phyloP scores from a whole-genome alignment of 2,888 invertebrate species.

The Apotomis betuletana region DNA sequence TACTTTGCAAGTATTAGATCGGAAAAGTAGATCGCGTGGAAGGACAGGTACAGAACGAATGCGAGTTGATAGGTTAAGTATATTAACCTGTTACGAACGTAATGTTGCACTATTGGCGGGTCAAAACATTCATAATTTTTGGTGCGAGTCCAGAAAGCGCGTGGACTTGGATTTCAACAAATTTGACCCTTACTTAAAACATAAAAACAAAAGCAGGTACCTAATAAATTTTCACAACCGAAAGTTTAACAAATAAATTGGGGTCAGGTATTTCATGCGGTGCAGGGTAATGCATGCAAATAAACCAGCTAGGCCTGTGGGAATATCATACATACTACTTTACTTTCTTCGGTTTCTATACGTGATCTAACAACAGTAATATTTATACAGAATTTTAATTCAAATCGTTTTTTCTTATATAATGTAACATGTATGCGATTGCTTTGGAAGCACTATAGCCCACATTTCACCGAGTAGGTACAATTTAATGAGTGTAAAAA shows the following conservation, averaged over 20 bases:
- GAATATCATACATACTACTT: background rate
- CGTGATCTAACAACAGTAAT: no score
- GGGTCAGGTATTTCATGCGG: conserved; percentile 6
- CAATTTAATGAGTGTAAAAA: background rate
- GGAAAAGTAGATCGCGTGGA: background rate
- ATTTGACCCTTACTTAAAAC: no score
- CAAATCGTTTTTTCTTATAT: no score
- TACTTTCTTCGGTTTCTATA: background rate
- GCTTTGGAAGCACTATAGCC: background rate
- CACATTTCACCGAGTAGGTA: conserved; percentile 26
- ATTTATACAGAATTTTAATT: no score
- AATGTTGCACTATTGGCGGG: no score
- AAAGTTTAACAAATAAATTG: background rate
- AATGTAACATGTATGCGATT: no score
- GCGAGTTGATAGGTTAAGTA: background rate
- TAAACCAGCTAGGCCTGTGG: background rate
- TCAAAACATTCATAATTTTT: no score
- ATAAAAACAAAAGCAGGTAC: no score
- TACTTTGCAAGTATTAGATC: background rate
- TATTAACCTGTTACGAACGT: no score
- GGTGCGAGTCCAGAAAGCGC: no score
- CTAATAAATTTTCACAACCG: no score
- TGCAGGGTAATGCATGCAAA: conserved; percentile 13
- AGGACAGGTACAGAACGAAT: background rate
- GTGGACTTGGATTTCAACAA: no score